Conservation (phyloP, 2,888 invertebrate genomes). For the Tiliacea aurago region DNA sequence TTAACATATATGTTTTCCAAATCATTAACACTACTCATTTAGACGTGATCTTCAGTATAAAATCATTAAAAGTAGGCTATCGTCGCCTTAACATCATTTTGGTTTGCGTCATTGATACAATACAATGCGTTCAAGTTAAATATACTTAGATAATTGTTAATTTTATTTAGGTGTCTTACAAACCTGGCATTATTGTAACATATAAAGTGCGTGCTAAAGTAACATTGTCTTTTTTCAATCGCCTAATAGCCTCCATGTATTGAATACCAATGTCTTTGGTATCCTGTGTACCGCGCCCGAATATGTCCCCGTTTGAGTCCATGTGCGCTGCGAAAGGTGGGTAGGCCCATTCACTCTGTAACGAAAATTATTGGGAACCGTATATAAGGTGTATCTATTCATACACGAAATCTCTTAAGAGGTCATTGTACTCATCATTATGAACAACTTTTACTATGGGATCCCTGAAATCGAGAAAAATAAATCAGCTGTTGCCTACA, state of each 20-base stretch:
- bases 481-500: too few species aligned
- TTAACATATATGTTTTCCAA: too few species aligned
- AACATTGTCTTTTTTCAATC: conserved; percentile 72
- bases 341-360: conserved; percentile 95
- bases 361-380: conserved; percentile 7
- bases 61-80: too few species aligned
- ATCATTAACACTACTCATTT: too few species aligned
- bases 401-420: too few species aligned
- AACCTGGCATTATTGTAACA: conserved; percentile 83
- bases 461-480: too few species aligned
- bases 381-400: too few species aligned
- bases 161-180: too few species aligned
- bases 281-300: conserved; percentile 95
- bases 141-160: background rate
- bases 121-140: background rate
- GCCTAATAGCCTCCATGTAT: conserved; percentile 80
- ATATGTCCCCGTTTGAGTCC: conserved; percentile 95
- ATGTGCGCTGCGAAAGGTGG: conserved; percentile 96
- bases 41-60: too few species aligned
- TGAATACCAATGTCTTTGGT: conserved; percentile 92
- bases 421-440: too few species aligned
- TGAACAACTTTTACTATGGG: too few species aligned
- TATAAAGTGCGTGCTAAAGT: conserved; percentile 79
- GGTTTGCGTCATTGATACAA: conserved; percentile 5
- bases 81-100: too few species aligned